phyloP scores from a whole-genome alignment of 1,140 invertebrate genomes.

The Aleiodes sp. region DNA sequence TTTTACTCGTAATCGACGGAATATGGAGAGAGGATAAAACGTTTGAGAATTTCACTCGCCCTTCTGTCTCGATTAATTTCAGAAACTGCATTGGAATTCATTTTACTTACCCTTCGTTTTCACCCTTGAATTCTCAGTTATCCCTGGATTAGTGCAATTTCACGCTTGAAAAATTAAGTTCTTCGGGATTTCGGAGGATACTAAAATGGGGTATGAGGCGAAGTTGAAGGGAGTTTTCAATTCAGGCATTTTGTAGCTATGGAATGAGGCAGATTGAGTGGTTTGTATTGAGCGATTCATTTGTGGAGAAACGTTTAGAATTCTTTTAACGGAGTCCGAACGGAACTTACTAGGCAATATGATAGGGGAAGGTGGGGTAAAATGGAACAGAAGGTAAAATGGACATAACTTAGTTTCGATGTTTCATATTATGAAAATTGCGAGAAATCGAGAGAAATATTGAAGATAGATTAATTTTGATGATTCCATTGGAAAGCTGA shows the following conservation, averaged over 20 bases:
- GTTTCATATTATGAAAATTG: too few species aligned
- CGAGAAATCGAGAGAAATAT: too few species aligned
- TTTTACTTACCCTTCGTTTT: not conserved
- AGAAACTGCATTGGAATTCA: conserved; percentile 25
- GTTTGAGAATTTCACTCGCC: conserved; percentile 18
- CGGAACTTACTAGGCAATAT: too few species aligned
- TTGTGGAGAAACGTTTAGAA: not conserved
- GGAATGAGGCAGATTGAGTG: conserved; percentile 8
- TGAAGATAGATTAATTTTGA: too few species aligned
- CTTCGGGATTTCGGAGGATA: conserved; percentile 11
- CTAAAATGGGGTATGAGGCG: not conserved
- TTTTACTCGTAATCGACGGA: conserved; percentile 6
- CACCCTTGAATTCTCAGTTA: conserved; percentile 27
- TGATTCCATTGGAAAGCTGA: too few species aligned
- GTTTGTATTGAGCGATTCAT: conserved; percentile 21
- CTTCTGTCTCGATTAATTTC: conserved; percentile 32
- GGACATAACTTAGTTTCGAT: too few species aligned
- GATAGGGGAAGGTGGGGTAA: too few species aligned
- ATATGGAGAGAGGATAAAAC: too few species aligned
- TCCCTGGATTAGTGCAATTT: conserved; percentile 33
- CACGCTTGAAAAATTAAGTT: conserved; percentile 34
- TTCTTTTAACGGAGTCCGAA: too few species aligned
- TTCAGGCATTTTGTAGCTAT: conserved; percentile 1
- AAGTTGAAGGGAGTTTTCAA: not conserved
- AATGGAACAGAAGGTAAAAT: too few species aligned